phyloP scores from a whole-genome alignment of 1,140 invertebrate species.

The Drosophila grimshawi region DNA sequence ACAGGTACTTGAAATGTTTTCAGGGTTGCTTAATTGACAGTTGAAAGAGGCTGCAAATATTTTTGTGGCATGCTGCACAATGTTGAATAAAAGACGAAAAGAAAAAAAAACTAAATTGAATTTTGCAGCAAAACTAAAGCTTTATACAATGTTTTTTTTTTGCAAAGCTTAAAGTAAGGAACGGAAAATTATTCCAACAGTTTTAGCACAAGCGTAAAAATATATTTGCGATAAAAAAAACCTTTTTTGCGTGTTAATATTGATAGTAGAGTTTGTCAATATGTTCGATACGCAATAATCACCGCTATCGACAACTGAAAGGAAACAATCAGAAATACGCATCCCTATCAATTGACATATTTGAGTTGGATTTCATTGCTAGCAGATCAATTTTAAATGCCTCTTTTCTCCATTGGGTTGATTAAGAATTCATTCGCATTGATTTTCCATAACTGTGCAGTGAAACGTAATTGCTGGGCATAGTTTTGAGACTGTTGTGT shows the following conservation, averaged over 20 bases:
- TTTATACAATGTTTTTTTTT: not conserved
- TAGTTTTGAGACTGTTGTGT: slow-evolving; percentile 8
- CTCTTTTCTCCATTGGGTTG: not conserved
- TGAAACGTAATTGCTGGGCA: slow-evolving; percentile 25
- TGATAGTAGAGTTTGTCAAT: too few species aligned
- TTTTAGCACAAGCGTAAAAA: too few species aligned
- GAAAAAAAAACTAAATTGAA: too few species aligned
- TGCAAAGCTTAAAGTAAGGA: not conserved
- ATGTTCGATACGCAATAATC: too few species aligned
- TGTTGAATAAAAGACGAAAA: not conserved
- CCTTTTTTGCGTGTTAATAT: too few species aligned
- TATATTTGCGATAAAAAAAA: too few species aligned
- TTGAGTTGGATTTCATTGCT: not conserved
- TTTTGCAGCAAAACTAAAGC: too few species aligned
- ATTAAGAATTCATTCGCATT: not conserved
- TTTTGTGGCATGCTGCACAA: not conserved
- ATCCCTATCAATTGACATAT: too few species aligned
- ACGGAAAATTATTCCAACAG: too few species aligned
- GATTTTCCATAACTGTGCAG: slow-evolving; percentile 19
- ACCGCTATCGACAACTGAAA: too few species aligned
- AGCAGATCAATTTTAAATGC: not conserved
- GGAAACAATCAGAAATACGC: too few species aligned
- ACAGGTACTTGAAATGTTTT: slow-evolving; percentile 1
- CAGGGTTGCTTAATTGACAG: slow-evolving; percentile 20
- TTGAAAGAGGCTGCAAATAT: slow-evolving; percentile 13